Evolutionary conservation across 2,113 vertebrate genomes (phyloP).

Genomic region (Cebus imitator): DNA sequence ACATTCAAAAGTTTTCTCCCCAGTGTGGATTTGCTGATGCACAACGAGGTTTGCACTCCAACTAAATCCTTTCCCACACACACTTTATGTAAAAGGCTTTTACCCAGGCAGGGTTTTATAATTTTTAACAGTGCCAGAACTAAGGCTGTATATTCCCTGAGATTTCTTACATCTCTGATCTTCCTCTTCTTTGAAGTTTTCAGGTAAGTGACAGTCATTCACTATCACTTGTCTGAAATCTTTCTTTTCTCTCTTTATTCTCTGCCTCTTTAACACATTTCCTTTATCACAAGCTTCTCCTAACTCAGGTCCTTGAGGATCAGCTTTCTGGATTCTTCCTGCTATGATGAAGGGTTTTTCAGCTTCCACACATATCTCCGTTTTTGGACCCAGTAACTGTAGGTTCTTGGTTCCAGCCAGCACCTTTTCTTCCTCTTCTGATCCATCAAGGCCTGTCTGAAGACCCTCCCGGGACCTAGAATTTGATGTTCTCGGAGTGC

Average conservation of each 20-base stretch:
- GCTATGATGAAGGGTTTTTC: conserved; percentile 23
- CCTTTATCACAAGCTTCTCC: conserved; percentile 27
- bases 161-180: conserved; percentile 4
- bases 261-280: conserved; percentile 20
- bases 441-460: neutral
- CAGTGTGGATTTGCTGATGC: no score
- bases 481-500: neutral
- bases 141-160: neutral
- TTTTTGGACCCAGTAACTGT: conserved; percentile 67
- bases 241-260: conserved; percentile 55
- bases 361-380: conserved; percentile 54
- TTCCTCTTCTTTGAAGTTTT: conserved; percentile 51
- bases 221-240: conserved; percentile 6
- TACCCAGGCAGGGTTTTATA: conserved; percentile 50
- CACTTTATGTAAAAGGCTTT: conserved; percentile 58
- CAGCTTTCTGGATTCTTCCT: conserved; percentile 50
- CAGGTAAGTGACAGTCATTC: neutral
- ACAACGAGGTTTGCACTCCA: no score
- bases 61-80: no score
- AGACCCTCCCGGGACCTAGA: neutral
- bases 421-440: conserved; percentile 62
- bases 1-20: no score
- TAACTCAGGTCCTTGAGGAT: neutral
- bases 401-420: conserved; percentile 42
- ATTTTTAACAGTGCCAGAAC: conserved; percentile 29